Conservation (phyloP, 2,797 vertebrate genomes). For the Margarornis squamiger region DNA sequence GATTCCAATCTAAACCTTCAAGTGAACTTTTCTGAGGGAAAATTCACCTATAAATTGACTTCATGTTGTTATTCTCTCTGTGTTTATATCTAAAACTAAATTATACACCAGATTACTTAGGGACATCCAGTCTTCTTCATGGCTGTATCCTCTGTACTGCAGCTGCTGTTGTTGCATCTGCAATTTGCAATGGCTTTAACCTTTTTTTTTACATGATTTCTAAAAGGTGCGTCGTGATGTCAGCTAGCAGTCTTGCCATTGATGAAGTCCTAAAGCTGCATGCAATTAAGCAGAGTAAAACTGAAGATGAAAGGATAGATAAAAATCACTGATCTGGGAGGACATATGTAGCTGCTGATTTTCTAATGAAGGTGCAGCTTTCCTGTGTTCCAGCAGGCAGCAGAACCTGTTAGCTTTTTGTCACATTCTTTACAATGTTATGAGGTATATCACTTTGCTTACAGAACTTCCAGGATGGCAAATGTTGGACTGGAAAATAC, state of each 20-base stretch:
- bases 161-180: not conserved
- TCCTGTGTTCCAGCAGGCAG: not conserved
- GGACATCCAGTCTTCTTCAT: not conserved
- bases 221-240: not conserved
- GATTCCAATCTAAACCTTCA: not conserved
- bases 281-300: conserved; percentile 28
- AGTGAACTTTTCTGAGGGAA: not conserved
- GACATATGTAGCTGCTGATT: conserved; percentile 1
- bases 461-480: not conserved
- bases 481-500: conserved; percentile 22
- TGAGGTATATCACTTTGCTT: not conserved
- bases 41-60: not conserved
- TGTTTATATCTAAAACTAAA: conserved; percentile 31
- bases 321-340: conserved; percentile 45
- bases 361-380: conserved; percentile 11
- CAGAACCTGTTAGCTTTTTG: not conserved
- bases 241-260: conserved; percentile 4
- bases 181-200: conserved; percentile 14
- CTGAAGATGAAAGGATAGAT: conserved; percentile 36
- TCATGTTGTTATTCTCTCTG: not conserved
- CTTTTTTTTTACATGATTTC: conserved; percentile 28
- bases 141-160: conserved; percentile 4
- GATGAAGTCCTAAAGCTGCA: conserved; percentile 25
- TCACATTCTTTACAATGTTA: not conserved
- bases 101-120: conserved; percentile 33